Evolutionary conservation across 2,888 invertebrate species (phyloP).

Genomic region (Dromius quadrimaculatus): DNA sequence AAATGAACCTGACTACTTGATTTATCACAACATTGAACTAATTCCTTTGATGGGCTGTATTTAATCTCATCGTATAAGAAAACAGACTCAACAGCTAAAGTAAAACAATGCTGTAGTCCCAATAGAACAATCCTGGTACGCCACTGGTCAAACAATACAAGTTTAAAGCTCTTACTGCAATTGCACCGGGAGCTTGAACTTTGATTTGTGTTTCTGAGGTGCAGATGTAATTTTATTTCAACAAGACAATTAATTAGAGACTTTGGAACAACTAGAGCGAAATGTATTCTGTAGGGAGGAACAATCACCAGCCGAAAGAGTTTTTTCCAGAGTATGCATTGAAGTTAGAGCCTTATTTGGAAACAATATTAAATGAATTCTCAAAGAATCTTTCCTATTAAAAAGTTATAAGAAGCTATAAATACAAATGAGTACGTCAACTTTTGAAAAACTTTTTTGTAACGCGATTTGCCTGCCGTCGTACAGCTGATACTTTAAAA

Average conservation of each 20-base stretch:
- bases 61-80: background rate
- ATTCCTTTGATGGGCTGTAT: background rate
- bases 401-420: conserved; percentile 30
- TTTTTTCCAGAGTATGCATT: too few species aligned
- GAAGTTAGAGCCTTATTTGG: too few species aligned
- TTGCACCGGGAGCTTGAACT: background rate
- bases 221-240: conserved; percentile 10
- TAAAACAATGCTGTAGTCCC: conserved; percentile 21
- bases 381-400: conserved; percentile 10
- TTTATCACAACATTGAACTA: too few species aligned
- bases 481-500: conserved; percentile 1
- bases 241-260: conserved; percentile 22
- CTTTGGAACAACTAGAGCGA: background rate
- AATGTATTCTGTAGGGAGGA: too few species aligned
- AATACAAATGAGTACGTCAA: conserved; percentile 24
- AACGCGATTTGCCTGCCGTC: conserved; percentile 27
- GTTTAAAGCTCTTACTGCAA: background rate
- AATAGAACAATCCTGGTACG: conserved; percentile 17
- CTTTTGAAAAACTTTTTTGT: conserved; percentile 26
- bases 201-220: background rate
- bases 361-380: conserved; percentile 24
- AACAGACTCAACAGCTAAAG: background rate
- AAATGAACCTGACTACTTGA: too few species aligned
- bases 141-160: conserved; percentile 21
- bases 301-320: too few species aligned